phyloP scores from a whole-genome alignment of 35 echinoderm and acorn worm species.

The Nesometra sesokonis region DNA sequence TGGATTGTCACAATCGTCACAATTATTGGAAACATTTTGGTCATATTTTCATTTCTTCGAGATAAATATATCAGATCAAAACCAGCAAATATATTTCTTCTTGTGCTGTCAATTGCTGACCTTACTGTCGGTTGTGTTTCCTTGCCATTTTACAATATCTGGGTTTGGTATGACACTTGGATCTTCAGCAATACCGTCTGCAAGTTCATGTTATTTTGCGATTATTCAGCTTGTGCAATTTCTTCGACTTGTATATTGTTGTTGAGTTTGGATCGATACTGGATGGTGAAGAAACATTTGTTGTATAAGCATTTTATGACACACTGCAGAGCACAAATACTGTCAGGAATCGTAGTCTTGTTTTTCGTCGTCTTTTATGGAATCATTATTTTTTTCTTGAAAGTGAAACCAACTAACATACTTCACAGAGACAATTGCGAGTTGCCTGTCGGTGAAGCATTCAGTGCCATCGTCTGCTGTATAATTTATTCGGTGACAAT shows the following conservation, averaged over 20 bases:
- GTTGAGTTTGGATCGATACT: conserved; percentile 44
- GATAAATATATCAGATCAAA: conserved; percentile 28
- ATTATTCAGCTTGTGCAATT: conserved; percentile 8
- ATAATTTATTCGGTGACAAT: conserved; percentile 3
- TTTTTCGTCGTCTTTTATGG: not conserved
- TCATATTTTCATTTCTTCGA: conserved; percentile 3
- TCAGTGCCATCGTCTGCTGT: not conserved
- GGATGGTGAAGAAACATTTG: conserved; percentile 31
- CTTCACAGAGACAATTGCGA: conserved; percentile 13
- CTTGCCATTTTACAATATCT: conserved; percentile 7
- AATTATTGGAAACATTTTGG: conserved; percentile 28
- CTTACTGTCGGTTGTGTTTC: conserved; percentile 31
- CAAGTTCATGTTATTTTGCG: conserved; percentile 15
- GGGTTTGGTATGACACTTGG: conserved; percentile 12
- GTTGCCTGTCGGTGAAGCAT: not conserved
- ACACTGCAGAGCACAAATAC: not conserved
- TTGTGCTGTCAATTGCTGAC: conserved; percentile 36
- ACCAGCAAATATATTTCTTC: conserved; percentile 33
- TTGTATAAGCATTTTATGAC: conserved; percentile 16
- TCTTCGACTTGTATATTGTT: conserved; percentile 26
- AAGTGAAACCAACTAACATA: not conserved
- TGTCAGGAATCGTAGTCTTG: conserved; percentile 5
- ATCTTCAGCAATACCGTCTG: conserved; percentile 28
- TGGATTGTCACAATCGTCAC: not conserved
- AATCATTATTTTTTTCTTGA: not conserved